phyloP scores from a whole-genome alignment of 2,113 vertebrate genomes.

The Galeopterus variegatus region DNA sequence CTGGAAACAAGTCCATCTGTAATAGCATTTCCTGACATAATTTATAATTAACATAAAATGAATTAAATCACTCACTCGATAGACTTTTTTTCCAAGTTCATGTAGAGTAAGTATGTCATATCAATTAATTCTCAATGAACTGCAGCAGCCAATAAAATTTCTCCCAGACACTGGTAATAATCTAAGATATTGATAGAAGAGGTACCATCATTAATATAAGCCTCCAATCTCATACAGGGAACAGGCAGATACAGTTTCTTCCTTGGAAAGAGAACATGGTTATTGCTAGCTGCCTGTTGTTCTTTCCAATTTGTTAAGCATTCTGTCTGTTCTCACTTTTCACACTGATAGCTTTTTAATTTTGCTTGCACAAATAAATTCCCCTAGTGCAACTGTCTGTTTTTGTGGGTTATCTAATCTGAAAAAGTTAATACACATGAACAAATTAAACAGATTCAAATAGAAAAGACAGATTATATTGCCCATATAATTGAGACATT shows the following conservation, averaged over 20 bases:
- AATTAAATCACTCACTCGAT: slow-evolving; percentile 84
- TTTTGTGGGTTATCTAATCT: slow-evolving; percentile 53
- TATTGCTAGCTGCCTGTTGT: slow-evolving; percentile 26
- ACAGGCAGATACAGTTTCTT: slow-evolving; percentile 47
- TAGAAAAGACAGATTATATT: slow-evolving; percentile 51
- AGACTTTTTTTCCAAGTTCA: slow-evolving; percentile 86
- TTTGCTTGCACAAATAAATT: slow-evolving; percentile 48
- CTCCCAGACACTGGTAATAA: slow-evolving; percentile 80
- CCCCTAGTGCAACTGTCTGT: slow-evolving; percentile 11
- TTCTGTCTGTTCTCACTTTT: slow-evolving; percentile 53
- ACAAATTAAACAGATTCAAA: slow-evolving; percentile 67
- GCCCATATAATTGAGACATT: slow-evolving; percentile 55
- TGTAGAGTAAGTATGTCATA: slow-evolving; percentile 77
- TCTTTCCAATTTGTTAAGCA: slow-evolving; percentile 71
- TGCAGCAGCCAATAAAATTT: slow-evolving; percentile 85
- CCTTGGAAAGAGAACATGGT: slow-evolving; percentile 50
- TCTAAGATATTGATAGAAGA: slow-evolving; percentile 82
- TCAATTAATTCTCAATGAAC: slow-evolving; percentile 88
- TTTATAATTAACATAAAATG: slow-evolving; percentile 87
- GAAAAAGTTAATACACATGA: slow-evolving; percentile 65
- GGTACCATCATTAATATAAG: slow-evolving; percentile 78
- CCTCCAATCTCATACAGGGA: slow-evolving; percentile 46
- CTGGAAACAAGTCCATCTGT: slow-evolving; percentile 83
- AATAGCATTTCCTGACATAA: slow-evolving; percentile 82
- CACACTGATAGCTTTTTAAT: slow-evolving; percentile 66